Percentiles rank a stretch among this genome's conserved stretches.
These are phyloP conservation scores for Rhogogaster chlorosoma DNA, from an alignment of 2,888 invertebrate species.

Conservation along the genomic window DNA sequence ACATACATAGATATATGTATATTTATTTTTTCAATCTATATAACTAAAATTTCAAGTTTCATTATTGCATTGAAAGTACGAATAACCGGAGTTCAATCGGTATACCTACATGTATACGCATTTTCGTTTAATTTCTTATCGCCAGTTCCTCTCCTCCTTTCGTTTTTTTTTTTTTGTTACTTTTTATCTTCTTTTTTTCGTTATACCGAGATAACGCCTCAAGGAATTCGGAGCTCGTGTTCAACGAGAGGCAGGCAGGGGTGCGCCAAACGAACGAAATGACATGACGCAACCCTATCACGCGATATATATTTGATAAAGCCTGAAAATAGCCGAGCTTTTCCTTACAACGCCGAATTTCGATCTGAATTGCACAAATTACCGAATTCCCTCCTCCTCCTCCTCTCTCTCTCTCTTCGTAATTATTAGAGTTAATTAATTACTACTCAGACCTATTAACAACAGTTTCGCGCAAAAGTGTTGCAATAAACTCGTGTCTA, in stretches of 20 bases:
- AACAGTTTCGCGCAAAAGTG: neutral
- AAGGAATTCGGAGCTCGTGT: conserved; percentile 26
- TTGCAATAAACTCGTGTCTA: no score
- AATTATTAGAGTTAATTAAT: neutral
- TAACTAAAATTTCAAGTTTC: no score
- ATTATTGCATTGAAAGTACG: no score
- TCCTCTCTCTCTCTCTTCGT: neutral
- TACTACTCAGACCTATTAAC: neutral
- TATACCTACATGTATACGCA: neutral
- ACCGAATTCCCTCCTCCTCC: no score
- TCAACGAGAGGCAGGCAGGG: neutral
- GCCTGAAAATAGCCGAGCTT: neutral
- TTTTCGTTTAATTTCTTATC: neutral
- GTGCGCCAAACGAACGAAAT: neutral
- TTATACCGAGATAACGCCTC: neutral
- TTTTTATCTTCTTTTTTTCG: neutral
- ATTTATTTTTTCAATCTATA: no score
- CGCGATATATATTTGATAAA: conserved; percentile 19
- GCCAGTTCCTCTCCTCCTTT: neutral
- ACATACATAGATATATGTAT: no score
- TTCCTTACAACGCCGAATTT: neutral
- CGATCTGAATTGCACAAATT: neutral
- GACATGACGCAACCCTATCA: conserved; percentile 31
- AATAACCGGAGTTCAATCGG: no score
- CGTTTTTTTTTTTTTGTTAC: neutral